A percentile compares a stretch with the other conserved stretches of the same genome.
Conservation (phyloP, 2,888 invertebrate genomes). For the Cyaniris semiargus region DNA sequence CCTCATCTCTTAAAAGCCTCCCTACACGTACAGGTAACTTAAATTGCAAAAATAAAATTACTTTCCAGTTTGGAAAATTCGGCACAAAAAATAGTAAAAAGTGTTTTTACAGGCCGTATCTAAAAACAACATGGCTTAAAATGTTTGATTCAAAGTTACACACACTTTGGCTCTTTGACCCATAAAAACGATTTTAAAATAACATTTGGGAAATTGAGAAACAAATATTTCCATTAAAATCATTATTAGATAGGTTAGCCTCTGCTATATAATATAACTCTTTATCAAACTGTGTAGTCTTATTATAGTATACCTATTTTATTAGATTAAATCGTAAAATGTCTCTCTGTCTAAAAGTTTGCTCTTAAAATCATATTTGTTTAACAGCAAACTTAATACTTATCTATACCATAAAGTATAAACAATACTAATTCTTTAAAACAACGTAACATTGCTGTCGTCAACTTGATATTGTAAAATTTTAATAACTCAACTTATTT, state of each 20-base stretch:
- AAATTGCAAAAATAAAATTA: not conserved
- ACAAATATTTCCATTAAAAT: not conserved
- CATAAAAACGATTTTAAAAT: not conserved
- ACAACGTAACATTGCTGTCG: not conserved
- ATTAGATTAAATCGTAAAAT: not conserved
- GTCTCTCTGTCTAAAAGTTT: not conserved
- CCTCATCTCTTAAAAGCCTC: constrained; percentile 46
- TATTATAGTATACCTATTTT: not conserved
- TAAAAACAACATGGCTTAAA: constrained; percentile 1
- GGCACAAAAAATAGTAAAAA: not conserved
- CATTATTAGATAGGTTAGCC: not conserved
- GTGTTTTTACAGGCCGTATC: constrained; percentile 11
- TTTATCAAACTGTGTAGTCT: not conserved
- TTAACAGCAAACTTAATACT: not conserved
- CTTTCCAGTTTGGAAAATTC: not conserved
- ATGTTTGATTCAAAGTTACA: constrained; percentile 9
- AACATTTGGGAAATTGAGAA: not conserved
- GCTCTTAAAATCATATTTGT: no score
- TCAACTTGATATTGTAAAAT: not conserved
- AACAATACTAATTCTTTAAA: not conserved
- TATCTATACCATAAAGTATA: not conserved
- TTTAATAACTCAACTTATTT: constrained; percentile 22
- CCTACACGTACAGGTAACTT: constrained; percentile 23
- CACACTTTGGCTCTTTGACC: not conserved
- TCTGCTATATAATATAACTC: no score